Evolutionary conservation across 2,888 invertebrate genomes (phyloP), one percentile per base, ranked within the genome.

Genomic region (Linyphia triangularis): DNA sequence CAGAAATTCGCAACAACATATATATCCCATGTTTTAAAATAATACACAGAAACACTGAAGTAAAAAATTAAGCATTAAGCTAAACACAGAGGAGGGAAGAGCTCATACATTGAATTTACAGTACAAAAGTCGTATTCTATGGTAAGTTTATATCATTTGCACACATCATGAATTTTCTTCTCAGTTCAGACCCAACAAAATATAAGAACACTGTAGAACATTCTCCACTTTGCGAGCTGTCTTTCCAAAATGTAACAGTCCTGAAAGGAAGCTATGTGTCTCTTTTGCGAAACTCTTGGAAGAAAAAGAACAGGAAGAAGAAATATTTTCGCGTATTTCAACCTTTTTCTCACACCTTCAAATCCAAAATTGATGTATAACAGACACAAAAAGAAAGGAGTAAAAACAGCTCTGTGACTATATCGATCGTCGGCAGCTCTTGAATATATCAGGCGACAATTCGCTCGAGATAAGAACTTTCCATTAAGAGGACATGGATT

Each of bases 381-480:
- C 51, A 51, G 51, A 51, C 51, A 51, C 5, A 9, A 9, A 9
- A 33, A 6, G 33, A 33, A 33, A 51, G 51, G 1, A 3, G 16
- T n/a, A 51, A 43, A 7, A 51, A 51, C n/a, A n/a, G 4, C 51
- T 51, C 51, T n/a, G 3, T n/a, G 7, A 51, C n/a, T n/a, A 51
- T 51, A 51, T 51, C n/a, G 51, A 51, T 51, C n/a, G 51, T n/a
- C 40, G 10, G 1, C 10, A 40, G 40, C 1, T 40, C 40, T 40
- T 40, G 40, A 40, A 9, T 40, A 13, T 40, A 13, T 13, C 40
- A 40, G 9, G 9, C 4, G 16, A 0, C 40, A 13, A 40, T 40
- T 40, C 69, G 13, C 16, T 22, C 5, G 28, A 77, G 77, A 77
- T 77, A 77, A 61, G 51, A 61, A 63, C 40, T 61, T 77, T 63